Conservation (phyloP, 2,113 vertebrate species). For the Oplegnathus fasciatus region DNA sequence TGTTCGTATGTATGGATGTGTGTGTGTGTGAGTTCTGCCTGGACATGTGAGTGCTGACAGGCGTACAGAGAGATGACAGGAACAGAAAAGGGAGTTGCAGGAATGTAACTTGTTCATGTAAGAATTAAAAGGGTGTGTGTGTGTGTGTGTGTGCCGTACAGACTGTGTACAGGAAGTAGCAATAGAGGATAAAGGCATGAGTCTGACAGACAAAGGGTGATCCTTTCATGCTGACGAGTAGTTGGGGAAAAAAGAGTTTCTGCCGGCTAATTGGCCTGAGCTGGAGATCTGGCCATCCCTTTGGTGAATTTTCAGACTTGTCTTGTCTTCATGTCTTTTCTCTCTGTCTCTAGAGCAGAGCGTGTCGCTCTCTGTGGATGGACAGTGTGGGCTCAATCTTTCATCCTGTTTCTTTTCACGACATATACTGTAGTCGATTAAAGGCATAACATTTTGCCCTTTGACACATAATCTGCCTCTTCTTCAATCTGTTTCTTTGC, state of each 20-base stretch:
- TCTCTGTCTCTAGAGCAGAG: conserved; percentile 60
- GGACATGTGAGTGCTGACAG: conserved; percentile 63
- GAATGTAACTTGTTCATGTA: conserved; percentile 64
- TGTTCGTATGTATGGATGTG: conserved; percentile 14
- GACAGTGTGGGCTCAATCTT: conserved; percentile 58
- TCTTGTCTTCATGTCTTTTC: conserved; percentile 68
- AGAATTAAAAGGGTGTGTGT: conserved; percentile 57
- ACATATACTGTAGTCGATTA: conserved; percentile 59
- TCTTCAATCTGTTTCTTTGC: conserved; percentile 31
- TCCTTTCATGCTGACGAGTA: conserved; percentile 77
- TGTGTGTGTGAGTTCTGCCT: conserved; percentile 25
- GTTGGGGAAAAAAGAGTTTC: conserved; percentile 57
- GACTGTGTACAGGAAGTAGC: conserved; percentile 48
- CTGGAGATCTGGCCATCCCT: conserved; percentile 70
- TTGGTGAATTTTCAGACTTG: conserved; percentile 67
- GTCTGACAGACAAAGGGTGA: conserved; percentile 72
- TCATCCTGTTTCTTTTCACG: conserved; percentile 58
- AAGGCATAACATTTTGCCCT: conserved; percentile 59
- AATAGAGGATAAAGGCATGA: conserved; percentile 64
- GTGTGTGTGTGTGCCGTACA: conserved; percentile 19
- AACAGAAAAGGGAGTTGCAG: conserved; percentile 57
- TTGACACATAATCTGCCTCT: conserved; percentile 55
- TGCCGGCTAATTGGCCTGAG: conserved; percentile 80
- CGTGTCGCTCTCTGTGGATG: conserved; percentile 54
- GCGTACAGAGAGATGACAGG: conserved; percentile 71